phyloP scores from a whole-genome alignment of 2,797 vertebrate species.

The Chromobotia macracanthus region DNA sequence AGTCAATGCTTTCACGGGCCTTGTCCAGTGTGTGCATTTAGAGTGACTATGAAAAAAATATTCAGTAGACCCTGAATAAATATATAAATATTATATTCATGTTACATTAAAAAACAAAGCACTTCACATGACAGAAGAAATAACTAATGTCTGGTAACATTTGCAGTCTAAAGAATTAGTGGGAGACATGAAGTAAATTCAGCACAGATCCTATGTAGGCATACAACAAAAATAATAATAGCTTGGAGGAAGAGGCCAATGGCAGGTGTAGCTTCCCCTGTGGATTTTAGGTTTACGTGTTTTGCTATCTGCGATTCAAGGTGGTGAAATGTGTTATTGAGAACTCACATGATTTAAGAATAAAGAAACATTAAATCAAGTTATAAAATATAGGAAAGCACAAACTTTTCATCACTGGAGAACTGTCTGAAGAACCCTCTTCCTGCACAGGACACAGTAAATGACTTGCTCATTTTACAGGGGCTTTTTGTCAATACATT shows the following conservation, averaged over 20 bases:
- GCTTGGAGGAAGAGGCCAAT: neutral
- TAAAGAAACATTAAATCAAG: neutral
- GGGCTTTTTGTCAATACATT: conserved; percentile 74
- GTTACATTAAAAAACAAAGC: neutral
- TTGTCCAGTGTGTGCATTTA: neutral
- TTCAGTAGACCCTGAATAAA: neutral
- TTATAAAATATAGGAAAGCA: neutral
- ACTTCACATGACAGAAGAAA: neutral
- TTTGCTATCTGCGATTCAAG: neutral
- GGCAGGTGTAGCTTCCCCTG: neutral
- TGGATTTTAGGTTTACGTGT: too few species aligned
- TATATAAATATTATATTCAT: neutral
- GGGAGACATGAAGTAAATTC: neutral
- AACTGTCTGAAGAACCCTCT: conserved; percentile 53
- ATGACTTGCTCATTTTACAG: conserved; percentile 80
- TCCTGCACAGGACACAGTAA: conserved; percentile 70
- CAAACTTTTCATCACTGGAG: conserved; percentile 15
- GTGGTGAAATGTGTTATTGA: neutral
- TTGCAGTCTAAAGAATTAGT: neutral
- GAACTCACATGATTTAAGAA: neutral
- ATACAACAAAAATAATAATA: neutral
- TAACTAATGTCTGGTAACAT: neutral
- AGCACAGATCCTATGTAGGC: neutral
- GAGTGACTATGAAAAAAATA: neutral
- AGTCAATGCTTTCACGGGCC: neutral